These are phyloP conservation scores for Microtus montanus DNA, from an alignment of 2,113 vertebrate genomes.

Conservation along the genomic window DNA sequence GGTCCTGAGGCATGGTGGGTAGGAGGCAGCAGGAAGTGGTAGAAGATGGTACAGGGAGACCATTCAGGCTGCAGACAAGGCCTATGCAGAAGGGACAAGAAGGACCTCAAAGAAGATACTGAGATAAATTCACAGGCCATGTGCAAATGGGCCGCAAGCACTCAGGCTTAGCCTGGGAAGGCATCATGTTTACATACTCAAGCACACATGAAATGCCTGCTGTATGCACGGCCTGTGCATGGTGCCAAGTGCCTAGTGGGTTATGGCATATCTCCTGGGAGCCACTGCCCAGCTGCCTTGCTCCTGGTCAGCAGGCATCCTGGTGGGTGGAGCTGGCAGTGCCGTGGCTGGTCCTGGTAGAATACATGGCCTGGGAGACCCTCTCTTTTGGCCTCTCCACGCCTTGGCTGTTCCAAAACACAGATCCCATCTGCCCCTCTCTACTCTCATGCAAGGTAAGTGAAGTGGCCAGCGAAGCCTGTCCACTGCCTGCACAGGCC, in stretches of 20 bases:
- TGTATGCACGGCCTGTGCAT: not conserved
- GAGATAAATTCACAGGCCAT: not conserved
- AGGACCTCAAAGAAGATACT: not conserved
- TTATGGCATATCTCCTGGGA: not conserved
- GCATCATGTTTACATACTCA: not conserved
- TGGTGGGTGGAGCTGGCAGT: not conserved
- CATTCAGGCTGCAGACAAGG: too few relatives aligned
- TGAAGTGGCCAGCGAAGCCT: not conserved
- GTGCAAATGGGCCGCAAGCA: rapidly evolving
- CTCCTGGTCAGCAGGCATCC: not conserved
- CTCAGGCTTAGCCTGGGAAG: not conserved
- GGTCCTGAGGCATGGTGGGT: not conserved
- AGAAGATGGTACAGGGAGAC: rapidly evolving
- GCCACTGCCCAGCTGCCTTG: too few relatives aligned
- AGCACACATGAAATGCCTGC: not conserved
- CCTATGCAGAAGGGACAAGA: not conserved
- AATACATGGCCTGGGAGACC: too few relatives aligned
- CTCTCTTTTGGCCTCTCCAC: rapidly evolving
- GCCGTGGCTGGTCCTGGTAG: not conserved
- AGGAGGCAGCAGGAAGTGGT: not conserved
- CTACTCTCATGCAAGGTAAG: not conserved
- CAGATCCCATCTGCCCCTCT: not conserved
- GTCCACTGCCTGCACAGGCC: not conserved
- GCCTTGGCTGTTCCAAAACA: not conserved
- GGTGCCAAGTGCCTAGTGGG: not conserved